phyloP scores from a whole-genome alignment of 2,888 invertebrate species.

The Dicyrtoma fusca region DNA sequence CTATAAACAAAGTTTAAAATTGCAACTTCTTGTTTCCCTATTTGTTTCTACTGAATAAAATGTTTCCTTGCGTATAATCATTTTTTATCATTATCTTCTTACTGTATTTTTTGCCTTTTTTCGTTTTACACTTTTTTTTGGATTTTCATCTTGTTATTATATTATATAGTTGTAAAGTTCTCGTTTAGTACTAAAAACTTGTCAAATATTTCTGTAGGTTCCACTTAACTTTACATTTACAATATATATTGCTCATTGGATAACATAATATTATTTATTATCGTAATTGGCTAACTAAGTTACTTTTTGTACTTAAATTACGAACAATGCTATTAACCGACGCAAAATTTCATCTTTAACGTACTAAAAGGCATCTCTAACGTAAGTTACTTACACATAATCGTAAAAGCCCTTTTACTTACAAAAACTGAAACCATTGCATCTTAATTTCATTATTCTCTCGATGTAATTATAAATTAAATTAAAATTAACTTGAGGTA shows the following conservation, averaged over 20 bases:
- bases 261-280: background rate
- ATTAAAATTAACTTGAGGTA: background rate
- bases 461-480: constrained; percentile 4
- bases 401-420: constrained; percentile 21
- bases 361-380: constrained; percentile 12
- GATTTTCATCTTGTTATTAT: background rate
- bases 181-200: background rate
- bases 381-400: background rate
- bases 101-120: background rate
- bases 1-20: no score
- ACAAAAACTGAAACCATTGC: constrained; percentile 19
- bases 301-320: constrained; percentile 46
- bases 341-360: constrained; percentile 15
- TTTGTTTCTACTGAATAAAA: no score
- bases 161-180: background rate
- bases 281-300: constrained; percentile 39
- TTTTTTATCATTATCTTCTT: background rate
- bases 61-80: no score
- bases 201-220: background rate
- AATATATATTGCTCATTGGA: background rate
- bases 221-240: background rate
- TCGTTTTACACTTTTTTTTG: background rate
- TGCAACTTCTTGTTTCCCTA: no score
- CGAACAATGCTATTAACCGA: constrained; percentile 41
- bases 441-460: constrained; percentile 21